Evolutionary conservation across 1,140 invertebrate species (phyloP).

Genomic region (Camponotus pennsylvanicus): DNA sequence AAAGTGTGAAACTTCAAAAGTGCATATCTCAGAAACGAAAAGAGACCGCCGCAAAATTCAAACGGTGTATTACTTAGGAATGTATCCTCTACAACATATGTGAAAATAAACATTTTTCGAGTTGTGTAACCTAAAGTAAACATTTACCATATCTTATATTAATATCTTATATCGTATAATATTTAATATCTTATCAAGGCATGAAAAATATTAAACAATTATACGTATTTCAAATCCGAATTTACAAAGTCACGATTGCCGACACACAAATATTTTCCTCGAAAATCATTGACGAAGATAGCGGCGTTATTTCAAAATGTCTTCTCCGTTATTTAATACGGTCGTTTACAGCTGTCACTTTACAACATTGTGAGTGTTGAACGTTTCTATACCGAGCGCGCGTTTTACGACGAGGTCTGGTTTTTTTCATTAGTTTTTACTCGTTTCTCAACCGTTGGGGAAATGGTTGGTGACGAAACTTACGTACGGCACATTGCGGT

Average conservation of each 20-base stretch:
- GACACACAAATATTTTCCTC: not conserved
- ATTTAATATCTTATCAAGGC: not conserved
- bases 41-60: too few relatives aligned
- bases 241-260: constrained; percentile 2
- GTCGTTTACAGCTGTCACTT: constrained; percentile 43
- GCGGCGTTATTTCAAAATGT: constrained; percentile 33
- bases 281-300: constrained; percentile 41
- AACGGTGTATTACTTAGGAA: too few relatives aligned
- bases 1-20: too few relatives aligned
- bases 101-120: too few relatives aligned
- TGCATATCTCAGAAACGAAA: too few relatives aligned
- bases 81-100: too few relatives aligned
- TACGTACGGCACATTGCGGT: not conserved
- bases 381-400: constrained; percentile 12
- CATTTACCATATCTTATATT: too few relatives aligned
- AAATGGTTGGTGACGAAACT: constrained; percentile 35
- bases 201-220: not conserved
- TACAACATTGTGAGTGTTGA: constrained; percentile 37
- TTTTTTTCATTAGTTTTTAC: constrained; percentile 14
- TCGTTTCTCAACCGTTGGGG: constrained; percentile 19
- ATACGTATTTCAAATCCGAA: not conserved
- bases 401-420: constrained; percentile 21
- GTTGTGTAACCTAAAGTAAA: too few relatives aligned
- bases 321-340: constrained; percentile 49
- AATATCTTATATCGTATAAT: too few relatives aligned